Conservation (phyloP, 2,888 invertebrate species). For the Cerastis rubricosa region DNA sequence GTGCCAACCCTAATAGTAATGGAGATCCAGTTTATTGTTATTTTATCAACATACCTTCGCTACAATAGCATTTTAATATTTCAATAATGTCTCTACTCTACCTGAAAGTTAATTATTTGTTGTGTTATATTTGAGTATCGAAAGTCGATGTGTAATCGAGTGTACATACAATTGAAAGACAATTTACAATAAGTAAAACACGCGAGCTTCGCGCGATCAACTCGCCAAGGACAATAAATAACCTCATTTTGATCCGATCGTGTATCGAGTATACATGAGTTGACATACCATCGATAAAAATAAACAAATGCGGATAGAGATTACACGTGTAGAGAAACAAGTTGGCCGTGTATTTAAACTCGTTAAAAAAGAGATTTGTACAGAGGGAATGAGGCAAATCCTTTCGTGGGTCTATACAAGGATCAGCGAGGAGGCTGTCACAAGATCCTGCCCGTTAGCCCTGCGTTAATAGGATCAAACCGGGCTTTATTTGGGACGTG, state of each 20-base stretch:
- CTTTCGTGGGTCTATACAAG: slow-evolving; percentile 77
- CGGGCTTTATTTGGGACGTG: slow-evolving; percentile 88
- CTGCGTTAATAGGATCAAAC: slow-evolving; percentile 90
- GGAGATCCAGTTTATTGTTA: slow-evolving; percentile 53
- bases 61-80: slow-evolving; percentile 46
- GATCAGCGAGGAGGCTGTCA: slow-evolving; percentile 82
- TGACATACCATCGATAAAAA: slow-evolving; percentile 75
- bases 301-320: slow-evolving; percentile 73
- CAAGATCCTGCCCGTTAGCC: slow-evolving; percentile 87
- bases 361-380: slow-evolving; percentile 71
- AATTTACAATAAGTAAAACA: slow-evolving; percentile 71
- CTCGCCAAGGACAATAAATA: slow-evolving; percentile 72
- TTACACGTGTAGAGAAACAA: slow-evolving; percentile 64
- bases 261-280: slow-evolving; percentile 61
- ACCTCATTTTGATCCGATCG: slow-evolving; percentile 73
- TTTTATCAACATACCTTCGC: slow-evolving; percentile 58
- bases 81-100: slow-evolving; percentile 15
- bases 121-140: slow-evolving; percentile 46
- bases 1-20: slow-evolving; percentile 63
- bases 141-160: slow-evolving; percentile 48
- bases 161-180: slow-evolving; percentile 63
- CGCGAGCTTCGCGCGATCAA: slow-evolving; percentile 68
- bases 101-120: slow-evolving; percentile 17
- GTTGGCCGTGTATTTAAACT: slow-evolving; percentile 63
- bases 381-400: slow-evolving; percentile 72